These are phyloP conservation scores for Lithobates pipiens DNA, from an alignment of 2,797 vertebrate species.

Conservation along the genomic window DNA sequence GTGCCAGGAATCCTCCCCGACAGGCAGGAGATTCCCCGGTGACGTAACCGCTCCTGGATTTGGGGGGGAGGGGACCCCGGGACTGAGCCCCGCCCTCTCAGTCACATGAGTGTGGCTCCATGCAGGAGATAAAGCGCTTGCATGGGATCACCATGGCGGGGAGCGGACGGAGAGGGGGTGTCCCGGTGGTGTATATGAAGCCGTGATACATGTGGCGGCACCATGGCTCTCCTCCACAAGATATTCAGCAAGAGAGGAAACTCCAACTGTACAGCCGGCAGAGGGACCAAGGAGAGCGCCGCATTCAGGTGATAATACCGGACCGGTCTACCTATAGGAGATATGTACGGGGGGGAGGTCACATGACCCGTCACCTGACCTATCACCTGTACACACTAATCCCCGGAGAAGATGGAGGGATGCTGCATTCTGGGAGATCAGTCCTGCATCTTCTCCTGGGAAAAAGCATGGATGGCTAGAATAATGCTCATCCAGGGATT, in stretches of 20 bases:
- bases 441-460: no score
- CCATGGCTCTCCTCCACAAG: conserved; percentile 82
- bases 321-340: no score
- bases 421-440: no score
- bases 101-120: conserved; percentile 52
- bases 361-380: no score
- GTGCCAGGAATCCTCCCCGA: background rate
- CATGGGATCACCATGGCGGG: conserved; percentile 39
- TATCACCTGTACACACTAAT: no score
- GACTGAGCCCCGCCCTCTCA: conserved; percentile 6
- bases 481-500: no score
- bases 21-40: background rate
- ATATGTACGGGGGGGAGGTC: no score
- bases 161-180: background rate
- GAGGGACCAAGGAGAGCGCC: conserved; percentile 68
- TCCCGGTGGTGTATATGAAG: background rate
- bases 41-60: background rate
- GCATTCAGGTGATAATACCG: conserved; percentile 73
- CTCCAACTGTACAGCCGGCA: conserved; percentile 56
- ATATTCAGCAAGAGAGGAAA: conserved; percentile 80
- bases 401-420: no score
- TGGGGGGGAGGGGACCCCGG: background rate
- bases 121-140: conserved; percentile 31
- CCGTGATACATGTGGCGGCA: conserved; percentile 64
- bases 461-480: no score